Conservation (phyloP, 2,797 vertebrate species). For the Chloroceryle inda region DNA sequence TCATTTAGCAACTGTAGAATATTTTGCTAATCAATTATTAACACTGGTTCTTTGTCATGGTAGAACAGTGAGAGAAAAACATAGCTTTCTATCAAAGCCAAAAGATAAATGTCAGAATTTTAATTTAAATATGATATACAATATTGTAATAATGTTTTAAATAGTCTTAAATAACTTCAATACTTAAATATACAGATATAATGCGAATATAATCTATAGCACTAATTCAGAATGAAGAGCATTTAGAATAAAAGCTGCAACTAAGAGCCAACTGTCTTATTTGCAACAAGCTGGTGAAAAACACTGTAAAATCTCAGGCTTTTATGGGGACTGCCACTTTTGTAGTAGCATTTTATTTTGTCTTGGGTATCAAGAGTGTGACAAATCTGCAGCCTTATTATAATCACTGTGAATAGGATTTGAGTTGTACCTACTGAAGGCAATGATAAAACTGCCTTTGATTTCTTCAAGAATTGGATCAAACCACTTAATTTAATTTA, state of each 20-base stretch:
- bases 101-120: constrained; percentile 27
- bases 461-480: constrained; percentile 4
- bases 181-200: not conserved
- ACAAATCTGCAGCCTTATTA: not conserved
- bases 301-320: not conserved
- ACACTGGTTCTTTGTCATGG: constrained; percentile 54
- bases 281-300: not conserved
- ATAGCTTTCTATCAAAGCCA: constrained; percentile 39
- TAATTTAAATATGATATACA: constrained; percentile 22
- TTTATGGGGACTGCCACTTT: not conserved
- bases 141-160: constrained; percentile 48
- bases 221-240: not conserved
- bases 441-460: not conserved
- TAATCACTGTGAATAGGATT: not conserved
- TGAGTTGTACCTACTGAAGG: not conserved
- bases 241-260: not conserved
- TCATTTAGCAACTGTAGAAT: constrained; percentile 64
- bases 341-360: not conserved
- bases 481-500: constrained; percentile 20
- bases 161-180: constrained; percentile 20
- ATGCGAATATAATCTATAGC: not conserved
- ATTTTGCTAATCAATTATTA: constrained; percentile 70
- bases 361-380: not conserved
- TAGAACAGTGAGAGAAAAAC: constrained; percentile 25
- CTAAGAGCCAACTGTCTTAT: not conserved